A percentile compares a stretch with the other conserved stretches of the same genome.
phyloP scores from a whole-genome alignment of 2,797 vertebrate genomes.

The Anableps anableps region DNA sequence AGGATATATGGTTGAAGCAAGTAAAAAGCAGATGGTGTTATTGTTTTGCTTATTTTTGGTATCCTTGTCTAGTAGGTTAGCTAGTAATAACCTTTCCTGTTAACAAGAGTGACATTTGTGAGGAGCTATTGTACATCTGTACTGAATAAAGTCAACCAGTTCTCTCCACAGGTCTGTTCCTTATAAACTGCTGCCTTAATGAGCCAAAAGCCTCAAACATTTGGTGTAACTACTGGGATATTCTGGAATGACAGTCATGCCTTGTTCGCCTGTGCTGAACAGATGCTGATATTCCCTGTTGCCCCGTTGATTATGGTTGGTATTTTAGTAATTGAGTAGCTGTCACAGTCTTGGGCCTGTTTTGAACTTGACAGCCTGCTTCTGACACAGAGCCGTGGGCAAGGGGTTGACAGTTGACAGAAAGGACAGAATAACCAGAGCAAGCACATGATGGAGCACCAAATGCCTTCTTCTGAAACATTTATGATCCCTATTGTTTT shows the following conservation, averaged over 20 bases:
- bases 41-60: slow-evolving; percentile 20
- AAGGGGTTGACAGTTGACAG: slow-evolving; percentile 54
- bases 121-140: slow-evolving; percentile 8
- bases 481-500: slow-evolving; percentile 60
- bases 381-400: slow-evolving; percentile 53
- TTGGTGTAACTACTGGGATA: slow-evolving; percentile 51
- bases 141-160: slow-evolving; percentile 8
- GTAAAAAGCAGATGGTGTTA: slow-evolving; percentile 21
- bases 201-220: slow-evolving; percentile 52
- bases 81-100: neutral
- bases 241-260: slow-evolving; percentile 42
- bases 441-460: slow-evolving; percentile 58
- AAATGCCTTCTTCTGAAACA: slow-evolving; percentile 66
- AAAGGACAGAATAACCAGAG: slow-evolving; percentile 50
- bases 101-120: slow-evolving; percentile 1
- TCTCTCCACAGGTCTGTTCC: slow-evolving; percentile 1
- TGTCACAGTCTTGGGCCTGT: slow-evolving; percentile 64
- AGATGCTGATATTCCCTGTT: slow-evolving; percentile 71
- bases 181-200: slow-evolving; percentile 29
- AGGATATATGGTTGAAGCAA: slow-evolving; percentile 35
- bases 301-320: slow-evolving; percentile 68
- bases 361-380: slow-evolving; percentile 56
- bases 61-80: neutral
- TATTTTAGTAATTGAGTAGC: slow-evolving; percentile 77
- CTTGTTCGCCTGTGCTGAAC: slow-evolving; percentile 58